Evolutionary conservation across 2,888 invertebrate genomes (phyloP), one percentile per base, ranked within the genome.

Genomic region (Epinotia brunnichana): DNA sequence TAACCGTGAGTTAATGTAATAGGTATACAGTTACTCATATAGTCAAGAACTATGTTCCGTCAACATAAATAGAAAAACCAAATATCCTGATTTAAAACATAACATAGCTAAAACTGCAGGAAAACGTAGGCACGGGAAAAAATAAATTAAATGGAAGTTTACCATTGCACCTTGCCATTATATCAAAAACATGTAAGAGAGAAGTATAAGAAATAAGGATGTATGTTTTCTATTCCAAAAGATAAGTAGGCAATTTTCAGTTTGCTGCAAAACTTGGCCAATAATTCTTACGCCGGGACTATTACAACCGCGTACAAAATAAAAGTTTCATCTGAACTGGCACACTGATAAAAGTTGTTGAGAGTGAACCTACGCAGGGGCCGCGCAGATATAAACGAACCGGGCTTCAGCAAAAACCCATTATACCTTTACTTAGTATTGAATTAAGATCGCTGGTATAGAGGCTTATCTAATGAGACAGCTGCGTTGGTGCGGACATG

Each of bases 201-300:
- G 56, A 70, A 24, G 17, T 54, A 64, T 57, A 57, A 35, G 9
- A 35, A 35, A 35, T 35, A 35, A 35, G 9, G 9, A 35, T 35
- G 35, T 57, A 21, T 41, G 44, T 66, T 64, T 70, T 57, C 53
- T 60, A 51, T 60, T 69, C 44, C 66, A 44, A 71, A 64, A 70
- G 63, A 70, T 60, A 66, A 71, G 71, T 60, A 71, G 60, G 71
- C 71, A 66, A 71, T 71, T 66, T 71, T 66, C 66, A 66, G 66
- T 60, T 71, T 71, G 24, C 70, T 66, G 39, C 41, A 35, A 71
- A 71, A 71, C 59, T 71, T 71, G 17, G 71, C 53, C 71, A 71
- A 71, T 71, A 71, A 71, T 66, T 71, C 71, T 66, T 71, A 59
- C 57, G 51, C 53, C 57, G 60, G 66, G 71, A 64, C 66, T 71